Base-by-base conservation (phyloP, 2,888 invertebrate genomes). In the Lasioglossum vierecki region DNA sequence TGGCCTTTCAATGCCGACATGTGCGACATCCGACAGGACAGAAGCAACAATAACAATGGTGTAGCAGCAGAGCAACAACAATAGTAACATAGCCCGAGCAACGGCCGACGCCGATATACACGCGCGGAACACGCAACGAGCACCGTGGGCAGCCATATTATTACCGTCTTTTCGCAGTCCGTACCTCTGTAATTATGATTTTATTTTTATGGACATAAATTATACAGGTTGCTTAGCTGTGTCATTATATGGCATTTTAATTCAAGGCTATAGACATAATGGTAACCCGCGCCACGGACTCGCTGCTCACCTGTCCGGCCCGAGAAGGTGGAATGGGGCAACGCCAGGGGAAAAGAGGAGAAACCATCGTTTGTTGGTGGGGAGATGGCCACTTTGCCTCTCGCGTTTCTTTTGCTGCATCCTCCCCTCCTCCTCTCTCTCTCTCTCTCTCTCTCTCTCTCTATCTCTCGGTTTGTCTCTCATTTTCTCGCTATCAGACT, bases 161-260 rank as follows among this genome's bases (percentile, higher is more conserved):
- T 94, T 94, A 94, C 93, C 92, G 93, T 92, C 93, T 94, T 93
- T 94, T 94, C 93, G 93, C 93, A 93, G 93, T 91, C 89, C 90
- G 89, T 92, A 91, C 92, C 94, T 93, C 93, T 94, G 94, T 94
- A 94, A 94, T 94, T 94, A 94, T 94, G 94, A 94, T 94, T 94
- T 94, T 94, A 94, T 94, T 94, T 94, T 94, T 94, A 94, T 94
- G 94, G 94, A 93, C 94, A 94, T 94, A 94, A 94, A 94, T 94
- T 94, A 94, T 89, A 94, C 92, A 93, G 93, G 91, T 92, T 88
- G 92, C 89, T 91, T 92, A 91, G 93, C 94, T 92, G 94, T 94
- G 94, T 94, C 94, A 94, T 94, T 94, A 94, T 94, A 93, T 93
- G 93, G 94, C 94, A 94, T 94, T 94, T 94, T 94, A 94, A 94